Percentiles rank a stretch among this genome's conserved stretches.
Evolutionary conservation across 2,888 invertebrate species (phyloP).

Genomic region (Falcaria lacertinaria): DNA sequence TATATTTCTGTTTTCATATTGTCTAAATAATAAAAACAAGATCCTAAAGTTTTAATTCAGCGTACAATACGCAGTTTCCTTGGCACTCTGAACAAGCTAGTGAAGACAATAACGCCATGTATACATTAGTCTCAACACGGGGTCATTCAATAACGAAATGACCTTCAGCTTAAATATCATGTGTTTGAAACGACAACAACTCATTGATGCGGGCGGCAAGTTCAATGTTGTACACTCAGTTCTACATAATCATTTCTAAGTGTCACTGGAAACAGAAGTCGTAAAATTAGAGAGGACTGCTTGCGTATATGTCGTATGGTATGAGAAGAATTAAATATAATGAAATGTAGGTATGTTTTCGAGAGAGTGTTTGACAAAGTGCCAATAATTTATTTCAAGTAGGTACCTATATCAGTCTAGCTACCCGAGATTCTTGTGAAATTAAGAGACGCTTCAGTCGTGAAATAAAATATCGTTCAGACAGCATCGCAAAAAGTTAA

Average conservation of each 20-base stretch:
- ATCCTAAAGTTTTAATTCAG: not conserved
- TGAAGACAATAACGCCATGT: not conserved
- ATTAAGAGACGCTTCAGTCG: conserved; percentile 31
- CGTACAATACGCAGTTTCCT: not conserved
- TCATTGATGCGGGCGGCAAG: conserved; percentile 40
- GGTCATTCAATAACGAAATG: not conserved
- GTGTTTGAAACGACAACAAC: conserved; percentile 32
- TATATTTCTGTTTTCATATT: not conserved
- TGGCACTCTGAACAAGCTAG: not conserved
- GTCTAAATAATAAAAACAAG: not conserved
- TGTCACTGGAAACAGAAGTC: conserved; percentile 38
- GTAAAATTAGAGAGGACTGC: conserved; percentile 26
- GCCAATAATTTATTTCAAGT: conserved; percentile 29
- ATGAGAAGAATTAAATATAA: conserved; percentile 29
- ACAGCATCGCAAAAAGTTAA: not conserved
- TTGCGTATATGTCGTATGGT: conserved; percentile 23
- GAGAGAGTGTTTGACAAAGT: conserved; percentile 41
- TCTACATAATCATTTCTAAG: conserved; percentile 27
- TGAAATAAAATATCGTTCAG: conserved; percentile 19
- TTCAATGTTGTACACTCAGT: conserved; percentile 48
- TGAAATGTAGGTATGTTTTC: conserved; percentile 10
- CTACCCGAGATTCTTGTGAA: conserved; percentile 40
- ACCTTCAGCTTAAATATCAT: not conserved
- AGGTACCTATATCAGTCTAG: conserved; percentile 20
- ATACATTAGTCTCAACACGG: not conserved